Evolutionary conservation across 2,113 vertebrate species (phyloP).

Genomic region (Castor canadensis): DNA sequence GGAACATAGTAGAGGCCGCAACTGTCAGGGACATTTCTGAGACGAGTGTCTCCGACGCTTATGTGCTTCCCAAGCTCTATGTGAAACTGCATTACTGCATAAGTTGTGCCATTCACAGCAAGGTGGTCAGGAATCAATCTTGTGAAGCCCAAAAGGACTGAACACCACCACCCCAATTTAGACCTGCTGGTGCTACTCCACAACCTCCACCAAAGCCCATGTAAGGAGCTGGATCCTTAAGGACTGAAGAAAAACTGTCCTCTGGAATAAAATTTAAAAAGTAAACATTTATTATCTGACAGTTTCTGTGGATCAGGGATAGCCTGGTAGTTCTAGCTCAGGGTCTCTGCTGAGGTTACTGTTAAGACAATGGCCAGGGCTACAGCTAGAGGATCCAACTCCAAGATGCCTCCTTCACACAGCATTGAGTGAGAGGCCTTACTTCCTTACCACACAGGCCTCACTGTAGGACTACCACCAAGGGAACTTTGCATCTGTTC

Average conservation of each 20-base stretch:
- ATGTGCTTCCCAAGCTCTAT: slow-evolving; percentile 95
- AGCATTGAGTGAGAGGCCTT: neutral
- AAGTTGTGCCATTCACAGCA: slow-evolving; percentile 97
- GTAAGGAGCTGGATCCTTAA: slow-evolving; percentile 77
- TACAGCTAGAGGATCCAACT: neutral
- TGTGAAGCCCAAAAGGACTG: slow-evolving; percentile 95
- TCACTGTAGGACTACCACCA: neutral
- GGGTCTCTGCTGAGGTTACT: neutral
- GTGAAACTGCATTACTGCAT: slow-evolving; percentile 97
- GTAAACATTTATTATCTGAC: neutral
- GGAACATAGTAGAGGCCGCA: slow-evolving; percentile 96
- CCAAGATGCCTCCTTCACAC: neutral
- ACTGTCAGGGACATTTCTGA: slow-evolving; percentile 96
- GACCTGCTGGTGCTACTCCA: slow-evolving; percentile 90
- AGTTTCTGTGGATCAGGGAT: neutral
- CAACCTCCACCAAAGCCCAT: slow-evolving; percentile 90
- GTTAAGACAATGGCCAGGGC: neutral
- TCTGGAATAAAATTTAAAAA: slow-evolving; percentile 36
- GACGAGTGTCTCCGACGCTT: slow-evolving; percentile 95
- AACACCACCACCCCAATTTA: slow-evolving; percentile 94
- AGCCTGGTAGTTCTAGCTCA: neutral
- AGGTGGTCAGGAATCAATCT: slow-evolving; percentile 96
- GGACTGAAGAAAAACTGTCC: neutral
- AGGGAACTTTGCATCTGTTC: neutral
- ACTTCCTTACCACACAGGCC: neutral